These are phyloP conservation scores for Adelosebastes latens DNA, from an alignment of 2,797 vertebrate genomes.

Conservation along the genomic window DNA sequence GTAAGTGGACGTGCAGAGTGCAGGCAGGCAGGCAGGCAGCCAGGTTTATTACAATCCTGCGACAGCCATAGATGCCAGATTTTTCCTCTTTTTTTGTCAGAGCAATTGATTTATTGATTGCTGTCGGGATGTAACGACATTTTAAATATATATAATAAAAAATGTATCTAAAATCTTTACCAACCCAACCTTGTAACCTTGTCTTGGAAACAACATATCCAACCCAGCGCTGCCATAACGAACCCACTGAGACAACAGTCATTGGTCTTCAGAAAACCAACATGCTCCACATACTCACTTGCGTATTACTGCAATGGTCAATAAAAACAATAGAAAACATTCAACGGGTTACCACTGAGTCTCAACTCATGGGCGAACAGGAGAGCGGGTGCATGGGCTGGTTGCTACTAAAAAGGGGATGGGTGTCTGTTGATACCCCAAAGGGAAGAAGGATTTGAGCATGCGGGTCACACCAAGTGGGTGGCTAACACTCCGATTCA, in stretches of 20 bases:
- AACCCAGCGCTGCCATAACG: neutral
- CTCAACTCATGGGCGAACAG: neutral
- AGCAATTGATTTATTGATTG: no score
- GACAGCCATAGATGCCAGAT: no score
- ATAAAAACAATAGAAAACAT: conserved; percentile 20
- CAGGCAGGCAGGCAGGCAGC: no score
- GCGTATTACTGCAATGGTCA: neutral
- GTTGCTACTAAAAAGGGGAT: neutral
- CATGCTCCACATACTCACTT: neutral
- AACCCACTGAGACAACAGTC: neutral
- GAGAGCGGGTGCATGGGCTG: conserved; percentile 10
- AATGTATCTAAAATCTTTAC: neutral
- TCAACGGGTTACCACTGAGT: conserved; percentile 19
- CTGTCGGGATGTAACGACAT: neutral
- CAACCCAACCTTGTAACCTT: no score
- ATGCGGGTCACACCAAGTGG: conserved; percentile 46
- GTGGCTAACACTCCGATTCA: conserved; percentile 59
- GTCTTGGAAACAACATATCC: neutral
- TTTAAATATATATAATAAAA: neutral
- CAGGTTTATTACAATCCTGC: no score
- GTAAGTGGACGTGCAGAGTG: no score
- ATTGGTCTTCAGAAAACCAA: conserved; percentile 16
- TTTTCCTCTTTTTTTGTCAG: no score
- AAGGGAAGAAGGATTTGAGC: neutral
- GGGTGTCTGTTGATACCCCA: conserved; percentile 4